Percentiles rank a stretch among this genome's conserved stretches.
These are phyloP conservation scores for Criorhina ranunculi DNA, from an alignment of 2,888 invertebrate genomes.

Conservation along the genomic window DNA sequence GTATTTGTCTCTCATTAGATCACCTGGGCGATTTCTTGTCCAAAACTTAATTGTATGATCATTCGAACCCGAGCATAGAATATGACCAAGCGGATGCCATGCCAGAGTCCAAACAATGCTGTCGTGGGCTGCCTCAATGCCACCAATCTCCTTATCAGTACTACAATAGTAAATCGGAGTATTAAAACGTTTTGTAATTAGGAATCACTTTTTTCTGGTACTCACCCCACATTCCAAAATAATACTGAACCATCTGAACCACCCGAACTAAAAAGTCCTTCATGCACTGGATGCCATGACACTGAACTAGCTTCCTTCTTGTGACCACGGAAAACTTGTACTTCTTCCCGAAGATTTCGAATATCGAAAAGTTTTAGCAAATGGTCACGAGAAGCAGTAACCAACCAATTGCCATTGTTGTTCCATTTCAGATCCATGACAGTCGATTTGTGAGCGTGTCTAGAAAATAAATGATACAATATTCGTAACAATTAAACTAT, in stretches of 20 bases:
- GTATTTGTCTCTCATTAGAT: slow-evolving; percentile 99
- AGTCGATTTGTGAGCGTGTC: slow-evolving; percentile 99
- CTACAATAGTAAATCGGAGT: slow-evolving; percentile 83
- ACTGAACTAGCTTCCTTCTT: slow-evolving; percentile 99
- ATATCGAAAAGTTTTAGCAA: slow-evolving; percentile 98
- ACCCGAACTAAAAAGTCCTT: slow-evolving; percentile 98
- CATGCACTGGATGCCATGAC: slow-evolving; percentile 99
- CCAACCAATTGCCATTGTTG: slow-evolving; percentile 99
- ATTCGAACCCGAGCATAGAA: slow-evolving; percentile 99
- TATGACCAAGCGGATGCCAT: slow-evolving; percentile 99
- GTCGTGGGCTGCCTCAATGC: slow-evolving; percentile 99
- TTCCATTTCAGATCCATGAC: slow-evolving; percentile 99
- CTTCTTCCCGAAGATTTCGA: slow-evolving; percentile 96
- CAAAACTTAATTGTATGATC: slow-evolving; percentile 99
- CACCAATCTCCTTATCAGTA: slow-evolving; percentile 98
- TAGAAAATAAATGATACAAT: slow-evolving; percentile 80
- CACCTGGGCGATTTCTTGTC: slow-evolving; percentile 99
- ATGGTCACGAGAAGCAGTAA: slow-evolving; percentile 99
- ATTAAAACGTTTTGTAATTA: neutral
- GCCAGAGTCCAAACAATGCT: slow-evolving; percentile 99
- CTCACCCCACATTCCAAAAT: slow-evolving; percentile 99
- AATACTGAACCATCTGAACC: slow-evolving; percentile 99
- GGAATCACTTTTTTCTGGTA: slow-evolving; percentile 19
- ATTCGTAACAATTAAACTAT: neutral
- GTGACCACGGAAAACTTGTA: slow-evolving; percentile 99